Evolutionary conservation across 1,140 invertebrate species (phyloP), one percentile per base, ranked within the genome.

Genomic region (Arion vulgaris): DNA sequence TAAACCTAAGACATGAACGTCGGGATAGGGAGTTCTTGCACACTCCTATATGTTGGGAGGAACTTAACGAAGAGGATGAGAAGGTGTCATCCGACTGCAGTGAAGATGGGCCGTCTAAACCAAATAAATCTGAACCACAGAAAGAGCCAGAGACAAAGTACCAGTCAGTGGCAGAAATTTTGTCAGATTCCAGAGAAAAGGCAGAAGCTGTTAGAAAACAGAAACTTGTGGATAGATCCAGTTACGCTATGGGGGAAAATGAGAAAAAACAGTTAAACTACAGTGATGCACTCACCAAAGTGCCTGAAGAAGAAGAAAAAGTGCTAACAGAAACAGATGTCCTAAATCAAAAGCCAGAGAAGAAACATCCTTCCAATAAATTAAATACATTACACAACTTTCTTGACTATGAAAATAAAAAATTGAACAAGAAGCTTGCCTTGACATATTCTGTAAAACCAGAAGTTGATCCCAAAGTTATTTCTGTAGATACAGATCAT

Each of bases 81-180:
- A 23, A 28, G 23, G 4, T 32, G 7, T 39, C 68, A 71, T 72
- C 68, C 19, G 79, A 81, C 45, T 51, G 45, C 41, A 72, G 32
- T 73, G 66, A 80, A 17, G 79, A n/a, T 72, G 45, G 49, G 39
- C 49, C 49, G 45, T 69, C 57, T 39, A 32, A 26, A 23, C 11
- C 32, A 5, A 2, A 2, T 26, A 69, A 69, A 69, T 1, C 34
- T 45, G 39, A 17, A 71, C 9, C 9, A 74, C n/a, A 41, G 45
- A 45, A 26, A 34, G 51, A 81, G 32, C 34, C 45, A 28, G 69
- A 72, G n/a, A n/a, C n/a, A n/a, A n/a, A n/a, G 23, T 81, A 72
- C 53, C 79, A 81, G 66, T 81, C 79, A 9, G 4, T 81, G 45
- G 79, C 79, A n/a, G 79, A 81, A 36, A 81, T 81, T 41, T 34